These are phyloP conservation scores for Rhabdophis nuchalis DNA, from an alignment of 2,797 vertebrate genomes.

Conservation along the genomic window DNA sequence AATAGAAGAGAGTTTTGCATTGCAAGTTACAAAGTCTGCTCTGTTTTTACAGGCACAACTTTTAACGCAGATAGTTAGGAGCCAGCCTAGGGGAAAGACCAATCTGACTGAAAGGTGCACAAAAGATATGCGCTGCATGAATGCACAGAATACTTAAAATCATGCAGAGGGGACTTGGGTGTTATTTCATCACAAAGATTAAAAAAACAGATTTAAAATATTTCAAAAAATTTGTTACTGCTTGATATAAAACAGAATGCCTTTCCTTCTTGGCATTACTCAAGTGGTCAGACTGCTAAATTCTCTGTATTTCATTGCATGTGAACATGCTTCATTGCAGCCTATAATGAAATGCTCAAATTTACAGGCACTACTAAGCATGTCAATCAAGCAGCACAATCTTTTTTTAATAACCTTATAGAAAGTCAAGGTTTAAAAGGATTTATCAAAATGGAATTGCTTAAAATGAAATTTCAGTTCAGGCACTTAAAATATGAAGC, in stretches of 20 bases:
- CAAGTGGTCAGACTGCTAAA: slow-evolving; percentile 70
- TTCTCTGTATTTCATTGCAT: slow-evolving; percentile 79
- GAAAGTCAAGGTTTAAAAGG: slow-evolving; percentile 92
- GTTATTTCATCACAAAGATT: slow-evolving; percentile 33
- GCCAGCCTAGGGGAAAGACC: not conserved
- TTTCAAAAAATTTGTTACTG: slow-evolving; percentile 54
- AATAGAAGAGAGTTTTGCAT: not conserved
- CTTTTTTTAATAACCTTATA: slow-evolving; percentile 87
- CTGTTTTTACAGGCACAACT: not conserved
- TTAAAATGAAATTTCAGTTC: slow-evolving; percentile 94
- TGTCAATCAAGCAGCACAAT: slow-evolving; percentile 91
- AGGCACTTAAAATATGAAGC: slow-evolving; percentile 93
- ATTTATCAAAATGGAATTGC: slow-evolving; percentile 97
- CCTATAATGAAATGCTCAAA: slow-evolving; percentile 99
- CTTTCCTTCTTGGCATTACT: slow-evolving; percentile 62
- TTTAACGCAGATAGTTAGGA: not conserved
- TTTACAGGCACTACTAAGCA: slow-evolving; percentile 96
- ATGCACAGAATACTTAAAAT: not conserved
- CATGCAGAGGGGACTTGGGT: not conserved
- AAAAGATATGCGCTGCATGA: not conserved
- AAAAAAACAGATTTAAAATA: slow-evolving; percentile 10
- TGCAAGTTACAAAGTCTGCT: not conserved
- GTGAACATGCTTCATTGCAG: slow-evolving; percentile 92
- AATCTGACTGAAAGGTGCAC: not conserved
- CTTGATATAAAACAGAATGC: slow-evolving; percentile 58